These are phyloP conservation scores for Ptychadena robeensis DNA, from an alignment of 2,797 vertebrate genomes.

Conservation along the genomic window DNA sequence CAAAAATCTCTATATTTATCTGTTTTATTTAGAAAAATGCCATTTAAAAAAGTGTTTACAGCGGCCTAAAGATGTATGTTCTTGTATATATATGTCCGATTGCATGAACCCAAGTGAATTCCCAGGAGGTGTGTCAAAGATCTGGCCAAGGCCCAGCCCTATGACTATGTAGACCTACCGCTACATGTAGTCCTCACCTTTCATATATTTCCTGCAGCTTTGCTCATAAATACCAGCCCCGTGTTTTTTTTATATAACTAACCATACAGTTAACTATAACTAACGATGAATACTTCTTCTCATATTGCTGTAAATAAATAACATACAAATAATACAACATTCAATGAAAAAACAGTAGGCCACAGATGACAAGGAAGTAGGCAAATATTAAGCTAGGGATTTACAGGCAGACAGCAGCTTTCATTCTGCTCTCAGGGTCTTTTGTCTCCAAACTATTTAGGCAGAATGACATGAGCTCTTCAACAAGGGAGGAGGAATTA, in stretches of 20 bases:
- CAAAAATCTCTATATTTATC: too few relatives aligned
- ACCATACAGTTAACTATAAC: not conserved
- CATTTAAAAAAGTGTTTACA: too few relatives aligned
- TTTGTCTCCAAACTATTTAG: slow-evolving; percentile 44
- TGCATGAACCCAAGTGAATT: not conserved
- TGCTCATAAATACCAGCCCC: not conserved
- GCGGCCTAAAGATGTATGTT: too few relatives aligned
- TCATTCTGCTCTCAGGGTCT: slow-evolving; percentile 9
- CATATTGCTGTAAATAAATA: not conserved
- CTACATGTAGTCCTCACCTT: not conserved
- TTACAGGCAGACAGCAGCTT: slow-evolving; percentile 29
- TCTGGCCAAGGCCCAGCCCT: not conserved
- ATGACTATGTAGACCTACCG: not conserved
- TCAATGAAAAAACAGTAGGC: not conserved
- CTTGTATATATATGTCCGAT: too few relatives aligned
- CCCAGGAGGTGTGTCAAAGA: not conserved
- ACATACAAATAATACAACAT: not conserved
- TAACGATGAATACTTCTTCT: not conserved
- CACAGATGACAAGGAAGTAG: not conserved
- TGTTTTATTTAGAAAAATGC: too few relatives aligned
- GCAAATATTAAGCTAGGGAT: slow-evolving; percentile 1
- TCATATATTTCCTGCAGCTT: not conserved
- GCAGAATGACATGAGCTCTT: slow-evolving; percentile 30
- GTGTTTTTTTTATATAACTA: not conserved
- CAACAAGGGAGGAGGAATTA: slow-evolving; percentile 18